Evolutionary conservation across 2,888 invertebrate genomes (phyloP).

Genomic region (Eudemis profundana): DNA sequence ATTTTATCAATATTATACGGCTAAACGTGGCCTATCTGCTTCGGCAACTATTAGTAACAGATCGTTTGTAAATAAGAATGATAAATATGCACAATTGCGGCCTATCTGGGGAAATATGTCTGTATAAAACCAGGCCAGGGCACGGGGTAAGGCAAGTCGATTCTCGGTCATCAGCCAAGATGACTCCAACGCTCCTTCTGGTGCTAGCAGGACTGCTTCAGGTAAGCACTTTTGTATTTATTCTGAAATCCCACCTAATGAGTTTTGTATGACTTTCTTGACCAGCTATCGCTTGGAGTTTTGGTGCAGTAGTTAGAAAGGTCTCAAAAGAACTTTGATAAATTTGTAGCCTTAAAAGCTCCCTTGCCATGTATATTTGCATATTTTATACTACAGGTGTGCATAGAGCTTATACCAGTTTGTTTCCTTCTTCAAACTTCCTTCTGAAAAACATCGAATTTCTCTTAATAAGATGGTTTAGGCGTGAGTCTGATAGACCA

Average conservation of each 20-base stretch:
- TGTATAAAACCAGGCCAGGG: constrained; percentile 63
- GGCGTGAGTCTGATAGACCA: too few relatives aligned
- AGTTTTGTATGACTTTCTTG: background rate
- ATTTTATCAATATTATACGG: constrained; percentile 1
- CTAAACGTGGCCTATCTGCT: constrained; percentile 38
- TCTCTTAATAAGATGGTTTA: too few relatives aligned
- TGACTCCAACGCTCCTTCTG: constrained; percentile 59
- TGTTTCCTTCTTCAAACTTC: too few relatives aligned
- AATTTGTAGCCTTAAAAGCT: too few relatives aligned
- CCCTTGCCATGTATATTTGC: too few relatives aligned
- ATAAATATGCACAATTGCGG: constrained; percentile 53
- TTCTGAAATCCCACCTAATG: too few relatives aligned
- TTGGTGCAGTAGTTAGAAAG: too few relatives aligned
- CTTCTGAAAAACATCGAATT: too few relatives aligned
- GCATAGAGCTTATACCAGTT: too few relatives aligned
- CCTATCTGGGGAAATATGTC: constrained; percentile 63
- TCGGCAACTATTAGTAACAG: constrained; percentile 16
- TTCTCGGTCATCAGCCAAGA: constrained; percentile 60
- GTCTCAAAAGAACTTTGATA: too few relatives aligned
- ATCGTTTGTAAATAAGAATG: constrained; percentile 46
- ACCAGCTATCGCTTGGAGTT: background rate
- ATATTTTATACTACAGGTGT: too few relatives aligned
- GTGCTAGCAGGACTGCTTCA: constrained; percentile 61
- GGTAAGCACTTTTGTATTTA: constrained; percentile 56
- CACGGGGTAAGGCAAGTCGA: constrained; percentile 53